Base-by-base conservation (phyloP, 2,797 vertebrate species). In the Fistularia tabacaria region DNA sequence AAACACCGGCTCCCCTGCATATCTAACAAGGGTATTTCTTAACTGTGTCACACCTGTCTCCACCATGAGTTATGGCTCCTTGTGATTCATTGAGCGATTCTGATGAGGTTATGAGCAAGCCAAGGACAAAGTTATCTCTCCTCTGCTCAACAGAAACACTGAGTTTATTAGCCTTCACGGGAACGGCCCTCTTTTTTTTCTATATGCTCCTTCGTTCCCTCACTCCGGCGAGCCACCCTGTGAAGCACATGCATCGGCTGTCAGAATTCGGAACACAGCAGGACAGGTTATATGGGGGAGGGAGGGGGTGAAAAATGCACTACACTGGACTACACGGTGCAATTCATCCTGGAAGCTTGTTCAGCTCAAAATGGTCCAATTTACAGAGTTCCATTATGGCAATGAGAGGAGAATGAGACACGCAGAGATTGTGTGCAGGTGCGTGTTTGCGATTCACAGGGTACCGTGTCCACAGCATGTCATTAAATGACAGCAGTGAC, bases 51-150 rank as follows among this genome's bases (percentile, higher is more conserved):
- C 62, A 70, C 80, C 83, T 73, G 73, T 77, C 74, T 73, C 74
- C 60, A 53, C 77, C 54, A 60, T 83, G 82, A 89, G 77, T 84
- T 77, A 87, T 82, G 75, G 73, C 13, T 51, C 74, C 54, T 42
- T 8, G 76, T 82, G 84, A 87, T 85, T 87, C 82, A 84, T 85
- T 87, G 87, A 88, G 78, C 66, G 78, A 79, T 85, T 86, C 81
- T 85, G 79, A 89, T 88, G 84, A 87, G 83, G 82, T 87, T 86
- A 85, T 87, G 72, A 87, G 81, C 69, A 56, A 88, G 77, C 77
- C 85, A 86, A 88, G 84, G 85, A 85, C 85, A 84, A 87, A 89
- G 82, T 83, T 85, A 85, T 85, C 84, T 83, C 74, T 86, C 74
- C 76, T 81, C 66, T 83, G 54, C 73, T 66, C 77, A 85, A 80